Base-by-base conservation (phyloP, 1,140 invertebrate species). In the Ips typographus region DNA sequence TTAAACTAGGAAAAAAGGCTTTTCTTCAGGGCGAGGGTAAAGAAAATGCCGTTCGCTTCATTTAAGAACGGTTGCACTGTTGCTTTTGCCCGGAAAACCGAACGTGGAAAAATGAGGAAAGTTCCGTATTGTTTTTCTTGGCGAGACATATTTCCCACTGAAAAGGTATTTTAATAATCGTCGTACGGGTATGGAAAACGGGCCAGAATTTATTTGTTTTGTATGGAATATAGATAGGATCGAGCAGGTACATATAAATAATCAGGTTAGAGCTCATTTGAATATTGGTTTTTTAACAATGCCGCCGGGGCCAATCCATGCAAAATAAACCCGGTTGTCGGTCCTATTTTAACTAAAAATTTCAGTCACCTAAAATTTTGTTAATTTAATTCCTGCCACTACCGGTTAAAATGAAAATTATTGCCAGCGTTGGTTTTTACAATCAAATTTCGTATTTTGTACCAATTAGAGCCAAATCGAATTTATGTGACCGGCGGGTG, bases 241-340 rank as follows among this genome's bases (percentile, higher is more conserved):
- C 43, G 8, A 5, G 4, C 43, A 4, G 43, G 43, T 49, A 22
- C 6, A 49, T 49, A 49, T 49, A 49, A 49, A 49, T 49, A 49
- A 49, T 49, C 44, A 49, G 44, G 22, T 49, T 49, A 8, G 44
- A 49, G 6, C 44, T 49, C 44, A 49, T 49, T 49, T 49, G 44
- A 49, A 49, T 49, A 49, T 49, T 49, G 44, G 6, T 49, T 49
- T 49, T 49, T 49, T 49, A 49, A 49, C 44, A 49, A 49, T 49
- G 44, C 44, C 44, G 22, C 44, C 7, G 44, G 44, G 44, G 22
- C 7, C 7, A 8, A 49, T 49, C 22, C 6, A 49, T 49, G 44
- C 44, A 49, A 49, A 22, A 49, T 49, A 49, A 49, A 49, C 44
- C 44, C 44, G 44, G 6, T 8, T 8, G 7, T 49, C 44, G 44